phyloP scores from a whole-genome alignment of 2,113 vertebrate genomes.

The Ailuropoda melanoleuca region DNA sequence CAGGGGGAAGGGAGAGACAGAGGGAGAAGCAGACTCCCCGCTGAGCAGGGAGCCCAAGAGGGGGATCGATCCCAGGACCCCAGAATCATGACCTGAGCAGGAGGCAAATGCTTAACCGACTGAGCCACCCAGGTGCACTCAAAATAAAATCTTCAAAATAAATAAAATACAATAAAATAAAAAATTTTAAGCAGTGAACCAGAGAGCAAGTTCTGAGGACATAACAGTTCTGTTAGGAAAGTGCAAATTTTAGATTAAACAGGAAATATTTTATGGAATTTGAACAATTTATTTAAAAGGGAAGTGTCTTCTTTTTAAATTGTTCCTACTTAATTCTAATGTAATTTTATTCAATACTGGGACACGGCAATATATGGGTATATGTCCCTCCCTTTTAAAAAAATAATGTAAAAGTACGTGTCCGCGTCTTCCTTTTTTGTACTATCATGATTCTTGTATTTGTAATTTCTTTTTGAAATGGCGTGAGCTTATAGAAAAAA shows the following conservation, averaged over 20 bases:
- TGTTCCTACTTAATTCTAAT: background rate
- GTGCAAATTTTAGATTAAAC: background rate
- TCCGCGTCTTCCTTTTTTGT: background rate
- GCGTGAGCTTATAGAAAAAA: background rate
- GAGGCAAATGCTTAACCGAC: no score
- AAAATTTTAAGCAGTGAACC: background rate
- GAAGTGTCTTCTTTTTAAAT: background rate
- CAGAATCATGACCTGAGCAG: no score
- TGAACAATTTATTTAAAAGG: background rate
- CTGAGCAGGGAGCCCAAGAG: no score
- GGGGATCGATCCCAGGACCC: no score
- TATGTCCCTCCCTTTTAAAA: background rate
- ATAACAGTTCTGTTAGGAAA: slow-evolving; percentile 7
- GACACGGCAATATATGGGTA: background rate
- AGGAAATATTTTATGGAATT: slow-evolving; percentile 4
- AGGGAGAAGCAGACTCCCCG: no score
- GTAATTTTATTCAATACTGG: background rate
- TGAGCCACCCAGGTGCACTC: no score
- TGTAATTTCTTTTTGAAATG: slow-evolving; percentile 33
- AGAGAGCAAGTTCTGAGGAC: background rate
- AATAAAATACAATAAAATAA: background rate
- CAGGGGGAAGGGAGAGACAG: no score
- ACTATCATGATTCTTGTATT: background rate
- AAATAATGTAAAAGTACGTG: background rate
- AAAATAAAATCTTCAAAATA: background rate